Percentiles rank a stretch among this genome's conserved stretches.
Evolutionary conservation across 1,140 invertebrate genomes (phyloP).

Genomic region (Pentalonia nigronervosa): DNA sequence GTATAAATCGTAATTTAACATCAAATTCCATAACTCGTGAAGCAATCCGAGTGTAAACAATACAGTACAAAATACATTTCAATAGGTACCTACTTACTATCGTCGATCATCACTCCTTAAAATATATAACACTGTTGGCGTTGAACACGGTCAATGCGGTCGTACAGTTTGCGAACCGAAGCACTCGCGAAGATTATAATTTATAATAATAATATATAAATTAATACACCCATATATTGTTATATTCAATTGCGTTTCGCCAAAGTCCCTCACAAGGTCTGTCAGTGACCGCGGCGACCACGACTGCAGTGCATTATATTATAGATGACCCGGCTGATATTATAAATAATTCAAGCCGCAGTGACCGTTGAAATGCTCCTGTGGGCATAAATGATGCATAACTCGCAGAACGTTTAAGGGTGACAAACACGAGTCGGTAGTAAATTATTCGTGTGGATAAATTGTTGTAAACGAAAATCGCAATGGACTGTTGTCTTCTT

Average conservation of each 20-base stretch:
- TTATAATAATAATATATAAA: background rate
- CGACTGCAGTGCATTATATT: background rate
- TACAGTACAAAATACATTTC: too few species aligned
- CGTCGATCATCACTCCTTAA: background rate
- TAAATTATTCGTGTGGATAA: background rate
- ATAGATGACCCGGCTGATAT: background rate
- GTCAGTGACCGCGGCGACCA: background rate
- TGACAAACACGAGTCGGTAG: background rate
- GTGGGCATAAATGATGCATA: background rate
- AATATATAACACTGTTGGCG: background rate
- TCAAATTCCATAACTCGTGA: too few species aligned
- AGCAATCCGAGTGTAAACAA: too few species aligned
- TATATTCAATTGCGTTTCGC: background rate
- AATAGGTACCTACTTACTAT: background rate
- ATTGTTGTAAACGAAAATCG: background rate
- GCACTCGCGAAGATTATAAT: background rate
- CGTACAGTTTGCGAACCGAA: background rate
- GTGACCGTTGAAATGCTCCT: background rate
- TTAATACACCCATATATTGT: background rate
- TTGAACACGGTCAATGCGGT: background rate
- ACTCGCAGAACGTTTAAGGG: background rate
- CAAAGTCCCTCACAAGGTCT: background rate
- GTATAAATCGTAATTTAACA: too few species aligned
- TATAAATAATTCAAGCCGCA: background rate
- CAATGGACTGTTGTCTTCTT: background rate